Conservation (phyloP, 2,113 vertebrate species). For the Syrrhaptes paradoxus region DNA sequence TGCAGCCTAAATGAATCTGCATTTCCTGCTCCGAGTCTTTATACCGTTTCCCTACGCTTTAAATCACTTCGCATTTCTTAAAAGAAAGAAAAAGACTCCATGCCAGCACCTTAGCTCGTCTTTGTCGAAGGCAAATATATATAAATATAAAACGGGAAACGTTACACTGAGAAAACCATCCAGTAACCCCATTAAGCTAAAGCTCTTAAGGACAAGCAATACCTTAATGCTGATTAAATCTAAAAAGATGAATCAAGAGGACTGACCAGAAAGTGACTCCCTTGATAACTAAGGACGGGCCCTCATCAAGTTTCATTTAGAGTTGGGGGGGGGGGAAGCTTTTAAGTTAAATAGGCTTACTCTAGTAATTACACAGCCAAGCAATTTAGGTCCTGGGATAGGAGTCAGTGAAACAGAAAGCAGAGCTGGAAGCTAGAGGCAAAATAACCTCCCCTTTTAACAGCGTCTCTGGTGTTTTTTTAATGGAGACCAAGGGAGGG, state of each 20-base stretch:
- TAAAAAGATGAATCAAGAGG: slow-evolving; percentile 94
- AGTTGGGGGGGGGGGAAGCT: slow-evolving; percentile 78
- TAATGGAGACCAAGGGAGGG: slow-evolving; percentile 82
- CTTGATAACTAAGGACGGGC: slow-evolving; percentile 90
- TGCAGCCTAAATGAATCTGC: slow-evolving; percentile 84
- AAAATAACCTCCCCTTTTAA: slow-evolving; percentile 75
- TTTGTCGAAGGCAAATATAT: slow-evolving; percentile 89
- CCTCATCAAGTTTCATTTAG: slow-evolving; percentile 96
- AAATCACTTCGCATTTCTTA: slow-evolving; percentile 84
- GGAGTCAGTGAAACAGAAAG: slow-evolving; percentile 86
- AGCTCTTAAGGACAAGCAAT: slow-evolving; percentile 97
- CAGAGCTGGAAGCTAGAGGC: slow-evolving; percentile 82
- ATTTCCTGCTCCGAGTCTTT: slow-evolving; percentile 79
- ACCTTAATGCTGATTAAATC: slow-evolving; percentile 98
- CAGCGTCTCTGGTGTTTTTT: slow-evolving; percentile 78
- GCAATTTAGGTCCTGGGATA: slow-evolving; percentile 89
- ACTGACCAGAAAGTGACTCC: slow-evolving; percentile 93
- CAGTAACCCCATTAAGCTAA: slow-evolving; percentile 96
- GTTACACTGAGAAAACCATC: slow-evolving; percentile 88
- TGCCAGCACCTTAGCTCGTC: slow-evolving; percentile 81
- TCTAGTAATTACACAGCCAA: slow-evolving; percentile 94
- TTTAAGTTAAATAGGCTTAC: slow-evolving; percentile 95
- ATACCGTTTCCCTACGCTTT: slow-evolving; percentile 70
- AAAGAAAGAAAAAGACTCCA: slow-evolving; percentile 73
- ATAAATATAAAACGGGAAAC: slow-evolving; percentile 79